Percentiles rank a stretch among this genome's conserved stretches.
phyloP scores from a whole-genome alignment of 2,797 vertebrate species.

The Fringilla coelebs region DNA sequence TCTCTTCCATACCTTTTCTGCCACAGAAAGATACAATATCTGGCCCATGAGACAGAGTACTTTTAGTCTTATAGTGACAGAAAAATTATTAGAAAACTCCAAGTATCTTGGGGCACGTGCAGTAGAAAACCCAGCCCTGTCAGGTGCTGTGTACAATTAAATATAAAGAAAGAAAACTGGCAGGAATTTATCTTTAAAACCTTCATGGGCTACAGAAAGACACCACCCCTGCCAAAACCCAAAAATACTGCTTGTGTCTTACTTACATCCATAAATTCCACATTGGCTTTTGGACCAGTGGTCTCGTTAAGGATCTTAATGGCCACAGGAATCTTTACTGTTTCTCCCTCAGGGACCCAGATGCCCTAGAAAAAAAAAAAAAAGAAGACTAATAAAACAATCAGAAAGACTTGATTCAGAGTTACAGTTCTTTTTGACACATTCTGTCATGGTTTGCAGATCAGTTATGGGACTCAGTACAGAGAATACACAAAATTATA shows the following conservation, averaged over 20 bases:
- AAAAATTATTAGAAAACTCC: neutral
- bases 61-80: neutral
- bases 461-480: neutral
- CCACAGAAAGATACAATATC: neutral
- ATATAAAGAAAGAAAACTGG: neutral
- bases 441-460: neutral
- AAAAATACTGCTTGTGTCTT: neutral
- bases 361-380: conserved; percentile 81
- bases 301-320: conserved; percentile 97
- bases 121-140: neutral
- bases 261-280: conserved; percentile 99
- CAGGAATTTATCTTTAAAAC: neutral
- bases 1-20: neutral
- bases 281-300: conserved; percentile 94
- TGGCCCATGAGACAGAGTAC: neutral
- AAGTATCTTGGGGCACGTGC: neutral
- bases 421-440: neutral
- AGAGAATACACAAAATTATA: neutral
- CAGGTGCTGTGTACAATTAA: neutral
- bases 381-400: neutral
- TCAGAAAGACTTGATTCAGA: neutral
- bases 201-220: neutral
- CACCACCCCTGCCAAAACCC: neutral
- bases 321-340: conserved; percentile 96
- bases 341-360: conserved; percentile 97